Evolutionary conservation across 2,797 vertebrate species (phyloP).

Genomic region (Semotilus atromaculatus): DNA sequence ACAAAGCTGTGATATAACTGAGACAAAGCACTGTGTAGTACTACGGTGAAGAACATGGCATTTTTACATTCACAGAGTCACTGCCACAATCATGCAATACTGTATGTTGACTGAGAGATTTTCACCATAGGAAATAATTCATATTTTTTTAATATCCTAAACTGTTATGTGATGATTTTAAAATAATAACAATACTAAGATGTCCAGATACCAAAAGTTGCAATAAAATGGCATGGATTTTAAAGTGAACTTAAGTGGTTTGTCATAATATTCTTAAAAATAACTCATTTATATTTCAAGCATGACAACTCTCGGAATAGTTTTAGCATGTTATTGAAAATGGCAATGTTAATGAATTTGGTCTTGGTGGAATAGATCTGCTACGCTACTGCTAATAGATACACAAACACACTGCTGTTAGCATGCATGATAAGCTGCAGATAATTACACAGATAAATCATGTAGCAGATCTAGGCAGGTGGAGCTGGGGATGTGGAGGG

Average conservation of each 20-base stretch:
- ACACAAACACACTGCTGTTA: too few species aligned
- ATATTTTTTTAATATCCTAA: not conserved
- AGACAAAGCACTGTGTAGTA: slow-evolving; percentile 27
- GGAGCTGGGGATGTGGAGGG: not conserved
- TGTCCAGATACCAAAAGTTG: not conserved
- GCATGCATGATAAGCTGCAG: too few species aligned
- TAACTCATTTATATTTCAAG: too few species aligned
- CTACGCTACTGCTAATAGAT: too few species aligned
- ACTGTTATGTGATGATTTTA: not conserved
- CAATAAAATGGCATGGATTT: not conserved
- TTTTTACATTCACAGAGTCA: slow-evolving; percentile 40
- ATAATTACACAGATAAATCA: not conserved
- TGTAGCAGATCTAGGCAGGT: not conserved
- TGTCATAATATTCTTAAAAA: not conserved
- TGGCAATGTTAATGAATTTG: too few species aligned
- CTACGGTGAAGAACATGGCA: not conserved
- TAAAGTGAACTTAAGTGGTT: not conserved
- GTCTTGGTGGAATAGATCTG: not conserved
- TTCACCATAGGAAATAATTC: not conserved
- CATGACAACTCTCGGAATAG: too few species aligned
- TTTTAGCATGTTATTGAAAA: too few species aligned
- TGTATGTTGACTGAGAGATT: not conserved
- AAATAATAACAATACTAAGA: not conserved
- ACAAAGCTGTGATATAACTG: slow-evolving; percentile 30
- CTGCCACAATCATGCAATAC: slow-evolving; percentile 15